Percentiles rank a stretch among this genome's conserved stretches.
phyloP scores from a whole-genome alignment of 2,888 invertebrate species.

The Coelinius sp. region DNA sequence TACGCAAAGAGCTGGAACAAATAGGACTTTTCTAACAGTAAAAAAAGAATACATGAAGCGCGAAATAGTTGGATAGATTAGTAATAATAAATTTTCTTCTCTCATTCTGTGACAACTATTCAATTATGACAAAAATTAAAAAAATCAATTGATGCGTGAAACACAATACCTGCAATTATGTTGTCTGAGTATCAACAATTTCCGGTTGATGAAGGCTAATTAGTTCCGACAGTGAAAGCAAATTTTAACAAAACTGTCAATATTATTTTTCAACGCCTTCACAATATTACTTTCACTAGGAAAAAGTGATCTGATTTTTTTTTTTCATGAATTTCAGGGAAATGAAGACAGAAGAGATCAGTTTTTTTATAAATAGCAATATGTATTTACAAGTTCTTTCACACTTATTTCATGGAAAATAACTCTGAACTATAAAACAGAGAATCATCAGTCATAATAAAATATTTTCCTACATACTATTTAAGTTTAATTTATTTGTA shows the following conservation, averaged over 20 bases:
- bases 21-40: constrained; percentile 58
- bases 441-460: neutral
- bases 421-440: neutral
- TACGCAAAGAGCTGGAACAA: constrained; percentile 66
- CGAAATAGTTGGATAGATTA: neutral
- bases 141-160: neutral
- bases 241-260: constrained; percentile 14
- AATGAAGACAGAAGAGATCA: neutral
- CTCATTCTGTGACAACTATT: too few species aligned
- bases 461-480: too few species aligned
- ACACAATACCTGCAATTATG: neutral
- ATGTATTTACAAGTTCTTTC: neutral
- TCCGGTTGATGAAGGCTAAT: constrained; percentile 6
- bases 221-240: constrained; percentile 14
- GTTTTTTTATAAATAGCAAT: neutral
- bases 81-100: too few species aligned
- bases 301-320: neutral
- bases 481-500: too few species aligned
- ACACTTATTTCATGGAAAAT: neutral
- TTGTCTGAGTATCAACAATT: neutral
- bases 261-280: neutral
- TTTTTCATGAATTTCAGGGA: neutral
- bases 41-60: neutral
- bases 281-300: neutral
- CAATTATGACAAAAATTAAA: neutral